Evolutionary conservation across 2,888 invertebrate genomes (phyloP), one percentile per base, ranked within the genome.

Genomic region (Calliopum simillimum): DNA sequence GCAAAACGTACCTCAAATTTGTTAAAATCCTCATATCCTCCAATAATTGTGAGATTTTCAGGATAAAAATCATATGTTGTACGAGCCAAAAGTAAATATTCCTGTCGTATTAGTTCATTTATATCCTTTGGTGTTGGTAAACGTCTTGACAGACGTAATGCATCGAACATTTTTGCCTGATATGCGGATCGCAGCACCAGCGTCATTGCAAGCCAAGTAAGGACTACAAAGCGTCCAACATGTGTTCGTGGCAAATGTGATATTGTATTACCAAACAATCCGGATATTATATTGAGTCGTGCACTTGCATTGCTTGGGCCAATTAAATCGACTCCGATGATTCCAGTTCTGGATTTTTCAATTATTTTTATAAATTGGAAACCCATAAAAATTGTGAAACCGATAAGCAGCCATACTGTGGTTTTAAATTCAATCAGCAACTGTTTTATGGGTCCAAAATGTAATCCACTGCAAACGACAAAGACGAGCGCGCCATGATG

Each of bases 181-280:
- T 83, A 83, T 51, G 82, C 81, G 33, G 75, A 76, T 0, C 82
- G 79, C 46, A 82, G 58, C 4, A 82, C 76, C 4, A 82, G 55
- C 1, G 78, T 77, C 3, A 73, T 65, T 0, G 79, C 25, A 11
- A 83, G 62, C 82, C 81, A 83, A 8, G 73, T 59, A 25, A 76
- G 68, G 11, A 82, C 41, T 13, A 81, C 44, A n/a, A 76, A 79
- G 0, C 82, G 78, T n/a, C 78, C 68, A 5, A 79, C 76, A 4
- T 72, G 75, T 1, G 68, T 49, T 2, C 58, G 64, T 1, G 81
- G 79, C 47, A 79, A 4, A 0, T 76, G 53, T 2, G 69, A 71
- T 8, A 81, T 66, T 14, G 81, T 73, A 13, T 79, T 79, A 1
- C 82, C 82, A 3, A 80, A 55, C 0, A 74, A 66, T 1, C 76